These are phyloP conservation scores for Campopleginae sp. DNA, from an alignment of 2,888 invertebrate species.

Conservation along the genomic window DNA sequence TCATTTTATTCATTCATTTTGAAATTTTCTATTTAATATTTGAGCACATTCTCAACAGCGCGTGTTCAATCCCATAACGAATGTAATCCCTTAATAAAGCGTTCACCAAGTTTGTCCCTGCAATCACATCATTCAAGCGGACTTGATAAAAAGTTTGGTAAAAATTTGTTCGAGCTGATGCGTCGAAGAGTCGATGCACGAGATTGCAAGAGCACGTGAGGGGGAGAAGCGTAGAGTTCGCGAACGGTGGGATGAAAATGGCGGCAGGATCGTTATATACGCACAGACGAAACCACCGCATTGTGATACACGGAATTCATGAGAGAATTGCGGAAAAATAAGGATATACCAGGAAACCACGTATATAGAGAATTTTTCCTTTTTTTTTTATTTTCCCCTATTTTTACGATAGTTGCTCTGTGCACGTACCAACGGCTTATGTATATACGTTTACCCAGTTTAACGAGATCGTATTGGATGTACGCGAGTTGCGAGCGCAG, in stretches of 20 bases:
- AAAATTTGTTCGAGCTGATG: neutral
- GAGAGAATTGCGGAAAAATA: conserved; percentile 46
- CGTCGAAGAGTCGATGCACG: conserved; percentile 13
- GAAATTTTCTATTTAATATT: too few relatives aligned
- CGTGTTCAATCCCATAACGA: neutral
- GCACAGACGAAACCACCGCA: conserved; percentile 22
- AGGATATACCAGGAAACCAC: conserved; percentile 42
- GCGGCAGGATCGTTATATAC: conserved; percentile 39
- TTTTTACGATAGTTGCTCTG: conserved; percentile 42
- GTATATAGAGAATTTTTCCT: conserved; percentile 28
- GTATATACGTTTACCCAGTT: conserved; percentile 57
- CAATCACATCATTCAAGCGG: neutral
- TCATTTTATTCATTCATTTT: too few relatives aligned
- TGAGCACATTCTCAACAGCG: neutral
- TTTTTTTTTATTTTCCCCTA: conserved; percentile 23
- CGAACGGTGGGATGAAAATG: conserved; percentile 59
- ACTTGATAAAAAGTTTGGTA: neutral
- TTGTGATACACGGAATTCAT: conserved; percentile 29
- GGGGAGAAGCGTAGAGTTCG: conserved; percentile 1
- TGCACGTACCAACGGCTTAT: conserved; percentile 46
- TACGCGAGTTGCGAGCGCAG: conserved; percentile 48
- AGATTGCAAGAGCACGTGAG: neutral
- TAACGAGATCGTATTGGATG: conserved; percentile 67
- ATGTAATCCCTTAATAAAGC: neutral
- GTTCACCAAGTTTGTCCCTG: neutral